Evolutionary conservation across 2,888 invertebrate genomes (phyloP), one percentile per base, ranked within the genome.

Genomic region (Nomada hirtipes): DNA sequence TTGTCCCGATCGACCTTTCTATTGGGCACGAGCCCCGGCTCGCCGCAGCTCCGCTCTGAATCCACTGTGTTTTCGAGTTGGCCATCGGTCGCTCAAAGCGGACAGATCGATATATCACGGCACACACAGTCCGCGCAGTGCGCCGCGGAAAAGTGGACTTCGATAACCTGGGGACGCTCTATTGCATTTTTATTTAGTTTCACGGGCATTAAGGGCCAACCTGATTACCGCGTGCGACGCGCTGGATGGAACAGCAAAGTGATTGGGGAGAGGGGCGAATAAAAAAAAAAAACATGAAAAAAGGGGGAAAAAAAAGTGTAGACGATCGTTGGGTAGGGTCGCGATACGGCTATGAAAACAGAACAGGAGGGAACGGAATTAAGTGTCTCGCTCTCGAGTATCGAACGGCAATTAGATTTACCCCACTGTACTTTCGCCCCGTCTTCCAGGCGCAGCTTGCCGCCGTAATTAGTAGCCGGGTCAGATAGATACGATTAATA

Each of bases 171-270:
- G 88, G 90, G 88, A 89, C 88, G 89, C 85, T 89, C 89, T 87
- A 89, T 90, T 88, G 90, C 90, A 84, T 88, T 91, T 90, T 91
- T 90, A 90, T 90, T 91, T 89, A 88, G 86, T 90, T 91, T 89
- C 88, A 86, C 89, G 86, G 89, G 88, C 89, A 91, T 91, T 89
- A 90, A 89, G 83, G 88, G 84, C 88, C 89, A 89, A 89, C 88
- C 88, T 86, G 88, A 90, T 90, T 90, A 89, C 86, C 80, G 80
- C 79, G 80, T 74, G 82, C 81, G 82, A 70, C 84, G 82, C 86
- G 79, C 72, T 85, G 79, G 80, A 82, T 84, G 85, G 84, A 86
- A 83, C 88, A 82, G 82, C 80, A 84, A 84, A 85, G 84, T 84
- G 86, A 88, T 83, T 81, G 69, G 75, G 72, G 44, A 26, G 57